Conservation (phyloP, 2,888 invertebrate genomes). For the Corbicula japonica region DNA sequence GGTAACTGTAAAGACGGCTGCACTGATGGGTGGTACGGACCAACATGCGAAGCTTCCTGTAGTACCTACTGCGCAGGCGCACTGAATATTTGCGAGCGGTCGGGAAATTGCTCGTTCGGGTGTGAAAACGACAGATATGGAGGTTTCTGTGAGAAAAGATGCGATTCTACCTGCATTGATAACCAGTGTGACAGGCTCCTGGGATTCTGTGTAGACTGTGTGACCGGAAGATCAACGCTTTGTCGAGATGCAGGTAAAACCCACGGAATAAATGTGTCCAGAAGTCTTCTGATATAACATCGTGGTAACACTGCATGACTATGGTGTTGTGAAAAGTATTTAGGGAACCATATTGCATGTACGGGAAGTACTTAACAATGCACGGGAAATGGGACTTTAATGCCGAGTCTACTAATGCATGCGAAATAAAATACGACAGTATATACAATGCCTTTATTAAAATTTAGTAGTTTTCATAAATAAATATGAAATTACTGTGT, state of each 20-base stretch:
- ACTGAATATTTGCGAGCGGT: constrained; percentile 13
- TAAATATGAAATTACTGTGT: too few relatives aligned
- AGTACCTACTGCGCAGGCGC: constrained; percentile 13
- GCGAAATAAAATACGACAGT: too few relatives aligned
- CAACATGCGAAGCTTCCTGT: constrained; percentile 28
- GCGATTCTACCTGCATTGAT: constrained; percentile 40
- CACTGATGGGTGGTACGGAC: constrained; percentile 29
- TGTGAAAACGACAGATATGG: constrained; percentile 34
- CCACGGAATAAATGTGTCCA: not conserved
- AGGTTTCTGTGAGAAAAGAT: constrained; percentile 23
- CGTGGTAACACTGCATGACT: too few relatives aligned
- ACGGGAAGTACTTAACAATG: too few relatives aligned
- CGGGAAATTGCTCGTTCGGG: constrained; percentile 35
- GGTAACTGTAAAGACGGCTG: constrained; percentile 48
- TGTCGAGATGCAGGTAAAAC: constrained; percentile 53
- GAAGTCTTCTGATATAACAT: too few relatives aligned
- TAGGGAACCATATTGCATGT: too few relatives aligned
- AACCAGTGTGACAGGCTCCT: constrained; percentile 25
- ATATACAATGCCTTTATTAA: too few relatives aligned
- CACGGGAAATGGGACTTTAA: too few relatives aligned
- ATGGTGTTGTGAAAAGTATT: too few relatives aligned
- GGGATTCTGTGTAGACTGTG: constrained; percentile 42
- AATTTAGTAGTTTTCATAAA: too few relatives aligned
- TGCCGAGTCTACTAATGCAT: too few relatives aligned
- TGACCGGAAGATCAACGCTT: constrained; percentile 9